Conservation (phyloP, 2,888 invertebrate species). For the Gasteruption jaculator region DNA sequence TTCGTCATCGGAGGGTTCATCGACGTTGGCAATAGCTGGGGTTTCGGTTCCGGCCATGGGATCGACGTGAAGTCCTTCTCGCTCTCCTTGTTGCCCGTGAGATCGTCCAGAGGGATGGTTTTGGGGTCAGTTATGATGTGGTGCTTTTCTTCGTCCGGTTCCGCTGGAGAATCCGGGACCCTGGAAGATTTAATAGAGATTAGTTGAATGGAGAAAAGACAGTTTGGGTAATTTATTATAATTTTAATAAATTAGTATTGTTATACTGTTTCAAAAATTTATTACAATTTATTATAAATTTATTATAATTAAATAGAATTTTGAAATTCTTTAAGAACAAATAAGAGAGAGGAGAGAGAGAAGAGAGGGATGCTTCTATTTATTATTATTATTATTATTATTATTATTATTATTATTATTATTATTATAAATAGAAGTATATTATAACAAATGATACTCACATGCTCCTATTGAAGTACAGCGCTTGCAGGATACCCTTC, state of each 20-base stretch:
- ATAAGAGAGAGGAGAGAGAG: too few species aligned
- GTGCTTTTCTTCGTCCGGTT: slow-evolving; percentile 81
- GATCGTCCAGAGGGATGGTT: slow-evolving; percentile 84
- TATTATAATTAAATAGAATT: slow-evolving; percentile 4
- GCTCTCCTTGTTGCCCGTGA: slow-evolving; percentile 76
- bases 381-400: not conserved
- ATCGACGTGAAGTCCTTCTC: slow-evolving; percentile 72
- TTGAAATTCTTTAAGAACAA: too few species aligned
- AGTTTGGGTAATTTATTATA: not conserved
- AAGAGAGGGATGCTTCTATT: too few species aligned
- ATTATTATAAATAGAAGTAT: not conserved
- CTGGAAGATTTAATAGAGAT: too few species aligned
- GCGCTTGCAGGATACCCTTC: slow-evolving; percentile 74
- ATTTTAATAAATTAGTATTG: not conserved
- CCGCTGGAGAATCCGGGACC: slow-evolving; percentile 82
- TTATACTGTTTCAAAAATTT: not conserved
- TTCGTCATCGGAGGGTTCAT: slow-evolving; percentile 29
- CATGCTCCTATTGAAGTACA: slow-evolving; percentile 76
- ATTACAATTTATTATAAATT: not conserved
- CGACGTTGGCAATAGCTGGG: slow-evolving; percentile 54
- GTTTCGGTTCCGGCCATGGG: slow-evolving; percentile 83
- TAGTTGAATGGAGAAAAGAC: too few species aligned
- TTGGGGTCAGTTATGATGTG: slow-evolving; percentile 70
- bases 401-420: not conserved
- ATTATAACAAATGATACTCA: slow-evolving; percentile 35